phyloP scores from a whole-genome alignment of 2,113 vertebrate genomes.

The Petromus typicus region DNA sequence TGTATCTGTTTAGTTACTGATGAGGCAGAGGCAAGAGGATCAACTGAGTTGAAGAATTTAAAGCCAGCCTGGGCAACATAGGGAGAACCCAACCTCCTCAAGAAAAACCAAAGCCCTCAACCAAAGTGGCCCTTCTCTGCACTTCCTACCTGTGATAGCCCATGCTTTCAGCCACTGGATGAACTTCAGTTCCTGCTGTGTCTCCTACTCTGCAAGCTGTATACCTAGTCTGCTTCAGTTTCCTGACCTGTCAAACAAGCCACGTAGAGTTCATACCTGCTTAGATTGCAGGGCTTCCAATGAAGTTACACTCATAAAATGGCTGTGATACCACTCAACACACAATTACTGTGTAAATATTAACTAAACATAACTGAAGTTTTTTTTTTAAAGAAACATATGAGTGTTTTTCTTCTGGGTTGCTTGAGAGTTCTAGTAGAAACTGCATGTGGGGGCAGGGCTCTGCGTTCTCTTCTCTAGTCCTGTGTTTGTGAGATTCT shows the following conservation, averaged over 20 bases:
- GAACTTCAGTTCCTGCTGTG: constrained; percentile 4
- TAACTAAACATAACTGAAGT: constrained; percentile 2
- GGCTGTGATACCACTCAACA: not conserved
- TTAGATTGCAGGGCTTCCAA: not conserved
- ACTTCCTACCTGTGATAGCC: not conserved
- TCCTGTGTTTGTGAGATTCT: not conserved
- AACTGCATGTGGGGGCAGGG: not conserved
- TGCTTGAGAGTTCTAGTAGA: not conserved
- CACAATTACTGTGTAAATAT: not conserved
- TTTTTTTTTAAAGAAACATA: not conserved
- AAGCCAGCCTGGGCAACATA: not conserved
- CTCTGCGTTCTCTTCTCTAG: not conserved
- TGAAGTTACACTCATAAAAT: constrained; percentile 12
- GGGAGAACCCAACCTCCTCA: not conserved
- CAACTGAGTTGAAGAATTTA: not conserved
- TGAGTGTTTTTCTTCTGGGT: not conserved
- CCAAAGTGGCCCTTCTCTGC: not conserved
- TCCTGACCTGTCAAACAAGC: not conserved
- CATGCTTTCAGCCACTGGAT: not conserved
- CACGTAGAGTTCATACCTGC: not conserved
- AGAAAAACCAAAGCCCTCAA: not conserved
- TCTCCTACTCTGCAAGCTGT: not conserved
- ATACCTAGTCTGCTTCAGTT: not conserved
- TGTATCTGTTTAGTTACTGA: not conserved
- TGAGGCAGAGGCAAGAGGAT: not conserved